Conservation (phyloP, 2,797 vertebrate species). For the Adelosebastes latens region DNA sequence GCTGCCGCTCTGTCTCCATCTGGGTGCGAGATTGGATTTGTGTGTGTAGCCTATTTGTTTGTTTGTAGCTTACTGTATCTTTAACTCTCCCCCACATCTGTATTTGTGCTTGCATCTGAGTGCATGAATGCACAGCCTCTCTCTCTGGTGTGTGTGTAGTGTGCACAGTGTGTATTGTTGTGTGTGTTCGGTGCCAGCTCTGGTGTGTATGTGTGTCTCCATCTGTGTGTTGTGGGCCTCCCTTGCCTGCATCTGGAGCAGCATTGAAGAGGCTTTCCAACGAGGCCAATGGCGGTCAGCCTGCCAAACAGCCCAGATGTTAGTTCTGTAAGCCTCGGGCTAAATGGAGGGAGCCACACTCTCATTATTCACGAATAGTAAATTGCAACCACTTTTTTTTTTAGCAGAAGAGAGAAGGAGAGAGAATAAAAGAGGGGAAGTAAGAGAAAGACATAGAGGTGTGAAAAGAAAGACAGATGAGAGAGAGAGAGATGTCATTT, state of each 20-base stretch:
- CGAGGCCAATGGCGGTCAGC: conserved; percentile 91
- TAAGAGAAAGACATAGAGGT: background rate
- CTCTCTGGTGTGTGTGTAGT: conserved; percentile 24
- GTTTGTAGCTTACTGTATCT: conserved; percentile 55
- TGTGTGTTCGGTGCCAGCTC: conserved; percentile 17
- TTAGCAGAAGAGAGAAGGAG: conserved; percentile 9
- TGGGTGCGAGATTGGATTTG: conserved; percentile 88
- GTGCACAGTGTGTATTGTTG: conserved; percentile 9
- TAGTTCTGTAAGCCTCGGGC: conserved; percentile 97
- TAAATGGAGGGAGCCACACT: conserved; percentile 95
- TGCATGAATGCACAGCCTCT: conserved; percentile 42
- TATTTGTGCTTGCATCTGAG: conserved; percentile 63
- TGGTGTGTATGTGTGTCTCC: conserved; percentile 51
- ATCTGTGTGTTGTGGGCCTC: conserved; percentile 84
- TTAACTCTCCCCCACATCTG: conserved; percentile 70
- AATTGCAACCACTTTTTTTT: conserved; percentile 79
- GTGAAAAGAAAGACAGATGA: background rate
- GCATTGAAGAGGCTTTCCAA: conserved; percentile 95
- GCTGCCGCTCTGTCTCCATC: conserved; percentile 98
- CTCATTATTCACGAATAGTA: conserved; percentile 97
- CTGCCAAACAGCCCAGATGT: conserved; percentile 99
- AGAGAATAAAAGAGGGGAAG: conserved; percentile 3
- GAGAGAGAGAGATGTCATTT: background rate
- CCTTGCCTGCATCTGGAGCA: conserved; percentile 99
- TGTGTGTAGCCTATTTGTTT: conserved; percentile 57